Base-by-base conservation (phyloP, 1,140 invertebrate species). In the Monochamus saltuarius region DNA sequence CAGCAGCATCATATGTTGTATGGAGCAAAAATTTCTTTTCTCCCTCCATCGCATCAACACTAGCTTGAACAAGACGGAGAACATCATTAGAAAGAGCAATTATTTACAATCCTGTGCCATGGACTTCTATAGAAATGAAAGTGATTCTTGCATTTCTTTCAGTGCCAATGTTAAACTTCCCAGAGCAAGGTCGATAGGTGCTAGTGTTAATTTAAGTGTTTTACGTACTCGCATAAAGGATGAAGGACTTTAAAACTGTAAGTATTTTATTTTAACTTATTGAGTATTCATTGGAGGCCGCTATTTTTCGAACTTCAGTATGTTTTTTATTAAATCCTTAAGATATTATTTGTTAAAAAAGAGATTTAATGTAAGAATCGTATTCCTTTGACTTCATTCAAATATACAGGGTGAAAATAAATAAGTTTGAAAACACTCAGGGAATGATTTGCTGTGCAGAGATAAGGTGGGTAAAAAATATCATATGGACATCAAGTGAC, bases 91-190 rank as follows among this genome's bases (percentile, higher is more conserved):
- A 57, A 57, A 57, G 56, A 57, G 53, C 17, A 22, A 57, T 45
- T 14, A 40, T 49, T 57, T 56, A 17, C 34, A 46, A 35, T 22
- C 38, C 22, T 52, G 19, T 34, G 46, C 16, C 4, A 54, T 54
- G 51, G 51, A n/a, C 14, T 10, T 14, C 38, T 61, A 65, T 65
- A 65, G 62, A 65, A 65, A 65, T 53, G 62, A 65, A 65, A 65
- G 62, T 61, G 46, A 60, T 47, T 56, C 46, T 49, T 54, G 46
- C 50, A 43, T 65, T 65, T 65, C 62, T 56, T 60, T 61, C 62
- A 65, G 62, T 65, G 58, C 58, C 59, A 65, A 61, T 61, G 62
- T 56, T 60, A 65, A 61, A 46, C 34, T 59, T 7, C 19, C 36
- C 22, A 54, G 39, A 56, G 45, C 49, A 61, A 61, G 59, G 59